These are phyloP conservation scores for Pagrus major DNA, from an alignment of 2,113 vertebrate genomes.

Conservation along the genomic window DNA sequence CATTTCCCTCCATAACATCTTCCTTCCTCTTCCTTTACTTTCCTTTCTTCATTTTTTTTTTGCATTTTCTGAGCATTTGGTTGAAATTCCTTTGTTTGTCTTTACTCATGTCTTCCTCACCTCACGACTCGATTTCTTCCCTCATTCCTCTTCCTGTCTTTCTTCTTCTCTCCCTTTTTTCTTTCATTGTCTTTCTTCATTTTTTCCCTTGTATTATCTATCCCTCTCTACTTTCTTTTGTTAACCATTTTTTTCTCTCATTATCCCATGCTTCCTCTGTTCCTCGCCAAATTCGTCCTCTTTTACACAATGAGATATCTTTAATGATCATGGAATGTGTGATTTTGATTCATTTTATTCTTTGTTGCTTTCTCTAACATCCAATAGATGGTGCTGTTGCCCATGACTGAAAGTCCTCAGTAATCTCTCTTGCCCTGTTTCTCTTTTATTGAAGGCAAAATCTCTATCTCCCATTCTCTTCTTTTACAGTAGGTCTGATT, in stretches of 20 bases:
- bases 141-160: not conserved
- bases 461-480: conserved; percentile 49
- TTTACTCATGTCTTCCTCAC: not conserved
- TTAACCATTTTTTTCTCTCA: not conserved
- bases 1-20: not conserved
- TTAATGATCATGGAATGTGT: conserved; percentile 7
- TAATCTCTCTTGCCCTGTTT: not conserved
- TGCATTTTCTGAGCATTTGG: not conserved
- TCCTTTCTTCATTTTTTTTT: not conserved
- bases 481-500: conserved; percentile 15
- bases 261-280: not conserved
- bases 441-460: conserved; percentile 33
- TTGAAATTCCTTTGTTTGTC: not conserved
- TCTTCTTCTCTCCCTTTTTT: not conserved
- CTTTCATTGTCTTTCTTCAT: not conserved
- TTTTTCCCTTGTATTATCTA: not conserved
- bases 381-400: conserved; percentile 81
- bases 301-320: conserved; percentile 1
- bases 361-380: not conserved
- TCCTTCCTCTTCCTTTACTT: not conserved
- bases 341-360: conserved; percentile 2
- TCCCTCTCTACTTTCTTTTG: not conserved
- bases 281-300: not conserved
- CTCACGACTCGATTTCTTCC: not conserved
- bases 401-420: conserved; percentile 53